Base-by-base conservation (phyloP, 2,113 vertebrate genomes). In the Macquaria ambigua region DNA sequence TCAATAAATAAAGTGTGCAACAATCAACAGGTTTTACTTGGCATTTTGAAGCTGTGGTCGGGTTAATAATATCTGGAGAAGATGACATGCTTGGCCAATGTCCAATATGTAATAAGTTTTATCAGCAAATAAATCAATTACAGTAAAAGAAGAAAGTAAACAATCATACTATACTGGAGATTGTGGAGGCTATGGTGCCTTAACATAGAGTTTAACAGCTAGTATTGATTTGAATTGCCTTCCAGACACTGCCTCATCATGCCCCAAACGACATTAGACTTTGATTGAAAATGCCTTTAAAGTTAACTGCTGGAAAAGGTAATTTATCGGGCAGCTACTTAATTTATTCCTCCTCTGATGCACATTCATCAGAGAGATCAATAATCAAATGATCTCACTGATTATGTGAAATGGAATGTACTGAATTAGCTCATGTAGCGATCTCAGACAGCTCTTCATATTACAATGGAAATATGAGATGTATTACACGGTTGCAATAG, bases 201-300 rank as follows among this genome's bases (percentile, higher is more conserved):
- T 84, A 72, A 86, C 69, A 59, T 83, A 48, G 76, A 84, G 74
- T 87, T 53, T 67, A 59, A 77, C 25, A 72, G 78, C 69, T 66
- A 43, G 31, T 93, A 95, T 94, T 91, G 93, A 94, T 95, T 88
- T 72, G 72, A 87, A 85, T 85, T 86, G 75, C 83, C 83, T 89
- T 85, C 70, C 86, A 90, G 89, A 92, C 90, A 85, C 82, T 88
- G 85, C 82, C 87, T 92, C 93, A 93, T 93, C 90, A 92, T 83
- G 67, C 83, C 84, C 92, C 86, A 90, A 93, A 94, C 74, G 77
- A 88, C 84, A 92, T 90, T 85, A 90, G 87, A 70, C 82, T 88
- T 86, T 89, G 93, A 94, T 91, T 92, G 87, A 93, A 93, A 93
- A 93, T 86, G 90, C 79, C 89, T 94, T 93, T 90, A 88, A 89